Evolutionary conservation across 2,888 invertebrate species (phyloP), one percentile per base, ranked within the genome.

Genomic region (Fragum fragum): DNA sequence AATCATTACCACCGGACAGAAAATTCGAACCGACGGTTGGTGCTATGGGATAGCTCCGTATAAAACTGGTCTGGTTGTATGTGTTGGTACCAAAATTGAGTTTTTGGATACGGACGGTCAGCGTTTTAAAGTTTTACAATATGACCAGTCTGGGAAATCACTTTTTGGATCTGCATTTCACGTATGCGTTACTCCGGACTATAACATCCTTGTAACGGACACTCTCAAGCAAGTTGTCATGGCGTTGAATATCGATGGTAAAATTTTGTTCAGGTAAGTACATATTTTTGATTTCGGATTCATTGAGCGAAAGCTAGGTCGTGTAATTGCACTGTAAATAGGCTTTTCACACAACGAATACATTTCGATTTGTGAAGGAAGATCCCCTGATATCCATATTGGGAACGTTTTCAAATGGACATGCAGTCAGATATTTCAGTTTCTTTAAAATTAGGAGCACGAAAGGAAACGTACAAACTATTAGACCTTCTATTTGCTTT

Each of bases 41-140:
- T 85, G 85, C 63, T 85, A 83, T 32, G 82, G 85, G 0, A 83
- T 85, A 63, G 78, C 85, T 68, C 72, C 85, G 55, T 85, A 80
- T 39, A 85, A 83, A 71, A 55, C 73, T 23, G 85, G 85, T 32
- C 78, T 85, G 23, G 80, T 85, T 66, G 80, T 85, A 3, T 73
- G 75, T 23, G 82, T 83, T 23, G 83, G 85, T n/a, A 78, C 82
- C 28, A 85, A 85, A 69, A 36, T 85, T 26, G 76, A 73, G 53
- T 81, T 80, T 61, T 63, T 85, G 28, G 85, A 83, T 55, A 73
- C 80, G 21, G 80, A 82, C 32, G 82, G 85, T n/a, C 70, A 78
- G n/a, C 14, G 63, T 18, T 21, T 73, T 2, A 85, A 83, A 57
- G 53, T 59, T 1, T 21, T 82, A 2, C 76, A 82, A 21, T 81